Evolutionary conservation across 2,113 vertebrate genomes (phyloP).

Genomic region (human (Homo sapiens)): DNA sequence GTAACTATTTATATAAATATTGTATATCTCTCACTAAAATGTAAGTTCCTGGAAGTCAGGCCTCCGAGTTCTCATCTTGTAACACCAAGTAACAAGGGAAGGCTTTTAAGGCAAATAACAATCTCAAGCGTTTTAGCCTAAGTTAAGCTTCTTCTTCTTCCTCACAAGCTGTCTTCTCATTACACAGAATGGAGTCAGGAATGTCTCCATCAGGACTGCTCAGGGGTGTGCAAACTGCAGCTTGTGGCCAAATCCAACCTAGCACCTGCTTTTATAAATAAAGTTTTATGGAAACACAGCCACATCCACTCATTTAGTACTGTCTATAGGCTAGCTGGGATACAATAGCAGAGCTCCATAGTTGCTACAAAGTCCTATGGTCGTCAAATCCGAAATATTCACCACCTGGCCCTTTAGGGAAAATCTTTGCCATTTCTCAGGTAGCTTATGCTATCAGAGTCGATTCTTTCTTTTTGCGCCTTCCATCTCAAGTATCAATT

Average conservation of each 20-base stretch:
- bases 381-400: neutral
- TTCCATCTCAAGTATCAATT: neutral
- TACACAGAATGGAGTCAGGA: neutral
- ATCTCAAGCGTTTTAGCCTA: neutral
- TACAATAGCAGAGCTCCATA: neutral
- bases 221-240: neutral
- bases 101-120: neutral
- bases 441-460: neutral
- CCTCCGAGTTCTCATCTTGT: neutral
- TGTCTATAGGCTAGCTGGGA: neutral
- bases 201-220: neutral
- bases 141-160: neutral
- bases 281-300: neutral
- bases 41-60: neutral
- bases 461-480: neutral
- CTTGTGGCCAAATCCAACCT: neutral
- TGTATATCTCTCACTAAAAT: neutral
- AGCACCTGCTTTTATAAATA: neutral
- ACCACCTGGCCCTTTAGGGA: neutral
- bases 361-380: neutral
- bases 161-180: neutral
- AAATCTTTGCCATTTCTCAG: neutral
- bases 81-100: neutral
- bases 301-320: neutral
- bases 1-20: neutral